These are phyloP conservation scores for Fulmarus glacialis DNA, from an alignment of 2,113 vertebrate genomes.

Conservation along the genomic window DNA sequence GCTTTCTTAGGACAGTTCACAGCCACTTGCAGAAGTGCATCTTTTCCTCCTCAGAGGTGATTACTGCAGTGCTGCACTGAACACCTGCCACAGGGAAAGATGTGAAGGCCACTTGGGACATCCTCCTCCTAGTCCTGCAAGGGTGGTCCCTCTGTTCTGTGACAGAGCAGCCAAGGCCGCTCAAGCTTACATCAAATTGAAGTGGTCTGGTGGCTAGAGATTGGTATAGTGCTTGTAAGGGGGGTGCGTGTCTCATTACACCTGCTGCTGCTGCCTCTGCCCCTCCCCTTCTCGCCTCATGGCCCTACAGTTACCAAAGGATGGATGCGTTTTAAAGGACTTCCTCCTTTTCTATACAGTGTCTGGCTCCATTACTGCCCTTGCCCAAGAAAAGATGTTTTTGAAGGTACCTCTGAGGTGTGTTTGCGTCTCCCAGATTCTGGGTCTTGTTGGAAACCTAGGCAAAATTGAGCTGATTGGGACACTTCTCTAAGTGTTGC, in stretches of 20 bases:
- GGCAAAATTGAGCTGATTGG: fast-evolving
- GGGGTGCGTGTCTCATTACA: background rate
- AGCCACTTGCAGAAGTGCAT: background rate
- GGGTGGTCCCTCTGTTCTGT: background rate
- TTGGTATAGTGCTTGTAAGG: background rate
- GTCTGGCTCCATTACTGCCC: background rate
- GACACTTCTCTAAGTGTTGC: background rate
- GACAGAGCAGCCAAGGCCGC: background rate
- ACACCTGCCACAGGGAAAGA: background rate
- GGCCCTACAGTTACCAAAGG: background rate
- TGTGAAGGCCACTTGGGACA: background rate
- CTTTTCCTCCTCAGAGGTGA: background rate
- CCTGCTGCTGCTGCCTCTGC: background rate
- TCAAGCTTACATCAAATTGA: background rate
- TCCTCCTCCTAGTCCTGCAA: background rate
- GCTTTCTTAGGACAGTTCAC: background rate
- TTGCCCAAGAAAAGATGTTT: background rate
- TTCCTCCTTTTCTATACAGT: background rate
- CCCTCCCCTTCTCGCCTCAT: background rate
- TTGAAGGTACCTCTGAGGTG: background rate
- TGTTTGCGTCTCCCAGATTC: background rate
- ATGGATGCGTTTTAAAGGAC: background rate
- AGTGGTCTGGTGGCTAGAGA: background rate
- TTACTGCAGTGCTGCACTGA: background rate
- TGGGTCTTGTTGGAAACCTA: background rate